A percentile compares a stretch with the other conserved stretches of the same genome.
Evolutionary conservation across 1,140 invertebrate species (phyloP).

Genomic region (Saccostrea cuccullata): DNA sequence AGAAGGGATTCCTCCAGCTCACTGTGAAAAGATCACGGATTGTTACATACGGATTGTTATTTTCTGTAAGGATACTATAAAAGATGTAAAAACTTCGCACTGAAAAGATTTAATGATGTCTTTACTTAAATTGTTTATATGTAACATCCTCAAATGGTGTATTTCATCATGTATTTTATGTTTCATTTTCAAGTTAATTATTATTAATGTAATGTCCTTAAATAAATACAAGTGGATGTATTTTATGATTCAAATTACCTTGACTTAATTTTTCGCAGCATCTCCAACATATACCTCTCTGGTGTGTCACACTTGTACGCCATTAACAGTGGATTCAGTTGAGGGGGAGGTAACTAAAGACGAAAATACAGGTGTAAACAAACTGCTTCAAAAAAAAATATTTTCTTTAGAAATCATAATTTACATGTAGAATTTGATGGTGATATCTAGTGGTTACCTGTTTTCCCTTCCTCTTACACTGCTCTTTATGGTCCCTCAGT

Average conservation of each 20-base stretch:
- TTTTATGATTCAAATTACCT: slow-evolving; percentile 72
- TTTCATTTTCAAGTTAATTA: too few species aligned
- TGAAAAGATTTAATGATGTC: not conserved
- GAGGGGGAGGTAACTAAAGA: slow-evolving; percentile 75
- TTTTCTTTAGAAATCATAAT: too few species aligned
- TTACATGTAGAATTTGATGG: too few species aligned
- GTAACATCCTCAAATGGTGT: too few species aligned
- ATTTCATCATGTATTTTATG: too few species aligned
- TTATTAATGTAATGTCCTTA: too few species aligned
- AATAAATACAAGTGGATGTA: too few species aligned
- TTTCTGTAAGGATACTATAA: not conserved
- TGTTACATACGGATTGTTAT: not conserved
- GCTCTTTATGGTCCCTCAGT: slow-evolving; percentile 66
- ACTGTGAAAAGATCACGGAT: slow-evolving; percentile 79
- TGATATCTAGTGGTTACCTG: slow-evolving; percentile 52
- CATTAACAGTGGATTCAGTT: slow-evolving; percentile 85
- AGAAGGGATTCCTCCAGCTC: slow-evolving; percentile 94
- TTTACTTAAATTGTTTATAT: too few species aligned
- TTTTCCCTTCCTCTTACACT: slow-evolving; percentile 68
- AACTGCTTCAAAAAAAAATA: not conserved
- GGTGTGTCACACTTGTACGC: slow-evolving; percentile 86
- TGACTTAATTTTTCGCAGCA: slow-evolving; percentile 86
- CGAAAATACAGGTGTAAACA: not conserved
- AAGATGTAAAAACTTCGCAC: not conserved
- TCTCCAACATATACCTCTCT: slow-evolving; percentile 90